phyloP scores from a whole-genome alignment of 2,113 vertebrate species.

The Oryzias celebensis region DNA sequence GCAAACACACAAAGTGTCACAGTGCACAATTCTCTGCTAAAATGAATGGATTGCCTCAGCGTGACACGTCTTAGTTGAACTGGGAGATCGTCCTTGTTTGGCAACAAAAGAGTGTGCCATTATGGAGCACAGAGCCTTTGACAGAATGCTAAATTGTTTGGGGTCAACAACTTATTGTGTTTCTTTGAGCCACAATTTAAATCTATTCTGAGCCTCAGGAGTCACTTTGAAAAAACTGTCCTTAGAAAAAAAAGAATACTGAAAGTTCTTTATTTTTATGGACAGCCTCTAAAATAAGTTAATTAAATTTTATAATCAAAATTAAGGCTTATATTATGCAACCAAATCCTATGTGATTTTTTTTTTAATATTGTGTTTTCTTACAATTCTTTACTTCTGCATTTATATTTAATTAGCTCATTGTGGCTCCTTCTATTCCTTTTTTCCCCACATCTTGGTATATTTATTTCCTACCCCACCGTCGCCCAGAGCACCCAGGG shows the following conservation, averaged over 20 bases:
- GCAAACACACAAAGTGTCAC: slow-evolving; percentile 54
- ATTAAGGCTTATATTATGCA: not conserved
- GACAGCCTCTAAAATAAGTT: too few species aligned
- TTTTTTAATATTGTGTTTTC: slow-evolving; percentile 35
- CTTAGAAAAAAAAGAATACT: not conserved
- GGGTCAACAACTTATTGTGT: slow-evolving; percentile 80
- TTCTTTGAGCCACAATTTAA: slow-evolving; percentile 63
- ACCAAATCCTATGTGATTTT: not conserved
- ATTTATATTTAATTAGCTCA: slow-evolving; percentile 56
- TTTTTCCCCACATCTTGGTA: slow-evolving; percentile 4
- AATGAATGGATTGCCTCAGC: slow-evolving; percentile 87
- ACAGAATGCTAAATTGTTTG: slow-evolving; percentile 84
- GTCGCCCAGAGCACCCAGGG: slow-evolving; percentile 67
- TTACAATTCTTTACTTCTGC: slow-evolving; percentile 26
- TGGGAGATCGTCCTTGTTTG: slow-evolving; percentile 74
- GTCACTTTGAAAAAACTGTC: slow-evolving; percentile 6
- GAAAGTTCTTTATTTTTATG: too few species aligned
- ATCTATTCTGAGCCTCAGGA: slow-evolving; percentile 39
- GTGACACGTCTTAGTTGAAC: slow-evolving; percentile 80
- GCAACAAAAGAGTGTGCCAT: slow-evolving; percentile 80
- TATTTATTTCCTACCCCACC: slow-evolving; percentile 16
- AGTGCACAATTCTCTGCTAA: slow-evolving; percentile 78
- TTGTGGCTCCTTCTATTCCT: slow-evolving; percentile 42
- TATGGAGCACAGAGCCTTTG: slow-evolving; percentile 75
- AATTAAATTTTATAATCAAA: too few species aligned